Evolutionary conservation across 1,140 invertebrate genomes (phyloP), one percentile per base, ranked within the genome.

Genomic region (Anadara kagoshimensis): DNA sequence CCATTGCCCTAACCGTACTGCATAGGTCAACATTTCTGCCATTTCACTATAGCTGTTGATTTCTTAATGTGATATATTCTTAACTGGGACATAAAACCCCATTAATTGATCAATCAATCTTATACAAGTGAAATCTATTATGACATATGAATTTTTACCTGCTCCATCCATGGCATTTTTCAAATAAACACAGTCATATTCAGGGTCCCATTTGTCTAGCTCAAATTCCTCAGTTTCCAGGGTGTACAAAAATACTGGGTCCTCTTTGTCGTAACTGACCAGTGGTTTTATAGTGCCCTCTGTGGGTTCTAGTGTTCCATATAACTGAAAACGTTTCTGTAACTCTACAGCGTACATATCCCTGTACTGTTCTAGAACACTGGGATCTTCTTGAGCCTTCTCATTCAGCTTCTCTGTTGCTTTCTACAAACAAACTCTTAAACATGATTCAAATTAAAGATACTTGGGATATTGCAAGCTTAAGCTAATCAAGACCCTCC

Each of bases 151-250:
- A 36, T 36, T 36, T 36, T 44, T 69, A 86, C 88, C 88, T 44
- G 84, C 51, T 20, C 87, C 87, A 78, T 88, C 88, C 83, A 88
- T 87, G 11, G 87, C 88, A 54, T 83, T 79, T 26, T 81, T 75
- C 14, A 89, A 63, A 29, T 80, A 83, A 69, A 86, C 79, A 64
- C 82, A 84, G 69, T 89, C 88, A 26, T 36, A 54, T 57, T 88
- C 86, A 20, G 72, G 36, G 71, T 87, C 78, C 78, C 87, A 88
- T 58, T 76, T 66, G 24, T 82, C 75, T n/a, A 79, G n/a, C 11
- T 81, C 73, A 8, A 36, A 58, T 16, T 67, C 73, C n/a, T 71
- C 54, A 41, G 75, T 58, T 20, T 70, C 62, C 0, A 65, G 53
- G 45, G 77, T 79, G 65, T 73, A 84, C 1, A 43, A 62, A 12